phyloP scores from a whole-genome alignment of 2,797 vertebrate species.

The Diplodus sargus region DNA sequence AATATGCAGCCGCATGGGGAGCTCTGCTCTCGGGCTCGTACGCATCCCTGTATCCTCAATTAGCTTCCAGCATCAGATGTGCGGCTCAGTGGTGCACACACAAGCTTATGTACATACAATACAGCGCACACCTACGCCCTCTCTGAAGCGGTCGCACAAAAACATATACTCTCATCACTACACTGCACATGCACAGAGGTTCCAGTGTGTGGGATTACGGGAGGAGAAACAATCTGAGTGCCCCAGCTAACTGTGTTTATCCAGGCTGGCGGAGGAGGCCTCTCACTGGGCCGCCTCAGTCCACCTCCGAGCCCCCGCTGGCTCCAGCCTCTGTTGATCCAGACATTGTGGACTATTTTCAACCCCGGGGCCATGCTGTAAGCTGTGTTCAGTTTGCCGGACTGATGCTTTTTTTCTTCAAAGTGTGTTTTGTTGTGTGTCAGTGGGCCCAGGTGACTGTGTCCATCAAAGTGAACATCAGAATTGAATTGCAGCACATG shows the following conservation, averaged over 20 bases:
- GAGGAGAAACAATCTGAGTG: conserved; percentile 53
- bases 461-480: conserved; percentile 9
- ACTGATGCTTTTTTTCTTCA: neutral
- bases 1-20: neutral
- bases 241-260: conserved; percentile 45
- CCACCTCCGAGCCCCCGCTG: conserved; percentile 30
- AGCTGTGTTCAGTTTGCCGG: neutral
- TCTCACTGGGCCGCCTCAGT: conserved; percentile 42
- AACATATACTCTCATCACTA: conserved; percentile 15
- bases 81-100: neutral
- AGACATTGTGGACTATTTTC: conserved; percentile 47
- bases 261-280: conserved; percentile 46
- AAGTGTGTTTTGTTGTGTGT: conserved; percentile 1
- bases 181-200: conserved; percentile 27
- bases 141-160: conserved; percentile 9
- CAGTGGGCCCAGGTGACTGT: neutral
- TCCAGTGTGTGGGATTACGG: conserved; percentile 40
- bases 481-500: neutral
- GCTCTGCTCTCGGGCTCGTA: neutral
- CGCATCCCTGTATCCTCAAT: neutral
- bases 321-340: conserved; percentile 56
- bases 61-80: neutral
- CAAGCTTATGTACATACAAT: neutral
- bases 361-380: conserved; percentile 22
- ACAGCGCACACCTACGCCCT: neutral